Evolutionary conservation across 2,113 vertebrate species (phyloP).

Genomic region (Theristicus caerulescens): DNA sequence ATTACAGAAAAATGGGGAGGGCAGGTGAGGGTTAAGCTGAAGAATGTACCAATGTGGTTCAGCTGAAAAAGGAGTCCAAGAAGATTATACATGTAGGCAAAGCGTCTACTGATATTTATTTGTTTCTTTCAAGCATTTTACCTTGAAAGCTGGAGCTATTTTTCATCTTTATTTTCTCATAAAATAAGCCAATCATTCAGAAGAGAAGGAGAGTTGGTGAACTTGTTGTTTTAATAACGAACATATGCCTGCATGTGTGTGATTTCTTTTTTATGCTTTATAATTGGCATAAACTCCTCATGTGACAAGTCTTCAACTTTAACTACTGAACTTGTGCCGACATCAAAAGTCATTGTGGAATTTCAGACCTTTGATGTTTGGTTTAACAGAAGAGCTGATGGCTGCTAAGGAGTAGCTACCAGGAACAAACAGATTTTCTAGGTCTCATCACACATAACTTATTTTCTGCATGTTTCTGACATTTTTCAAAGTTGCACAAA

Average conservation of each 20-base stretch:
- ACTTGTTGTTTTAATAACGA: constrained; percentile 40
- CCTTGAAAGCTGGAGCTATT: constrained; percentile 32
- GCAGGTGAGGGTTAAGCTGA: neutral
- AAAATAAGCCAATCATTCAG: constrained; percentile 9
- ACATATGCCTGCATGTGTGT: constrained; percentile 27
- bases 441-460: constrained; percentile 37
- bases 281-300: constrained; percentile 50
- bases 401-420: constrained; percentile 46
- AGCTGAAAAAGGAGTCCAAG: neutral
- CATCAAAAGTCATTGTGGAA: constrained; percentile 62
- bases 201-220: neutral
- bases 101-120: neutral
- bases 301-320: constrained; percentile 53
- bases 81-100: neutral
- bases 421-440: constrained; percentile 60
- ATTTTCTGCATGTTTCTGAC: constrained; percentile 34
- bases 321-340: constrained; percentile 19
- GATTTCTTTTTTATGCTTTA: constrained; percentile 29
- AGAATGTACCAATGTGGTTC: neutral
- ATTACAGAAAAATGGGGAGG: neutral
- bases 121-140: constrained; percentile 31
- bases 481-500: constrained; percentile 25
- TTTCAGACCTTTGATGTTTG: constrained; percentile 65
- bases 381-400: constrained; percentile 43
- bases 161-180: constrained; percentile 50